A percentile compares a stretch with the other conserved stretches of the same genome.
These are phyloP conservation scores for Cettia cetti DNA, from an alignment of 2,113 vertebrate species.

Conservation along the genomic window DNA sequence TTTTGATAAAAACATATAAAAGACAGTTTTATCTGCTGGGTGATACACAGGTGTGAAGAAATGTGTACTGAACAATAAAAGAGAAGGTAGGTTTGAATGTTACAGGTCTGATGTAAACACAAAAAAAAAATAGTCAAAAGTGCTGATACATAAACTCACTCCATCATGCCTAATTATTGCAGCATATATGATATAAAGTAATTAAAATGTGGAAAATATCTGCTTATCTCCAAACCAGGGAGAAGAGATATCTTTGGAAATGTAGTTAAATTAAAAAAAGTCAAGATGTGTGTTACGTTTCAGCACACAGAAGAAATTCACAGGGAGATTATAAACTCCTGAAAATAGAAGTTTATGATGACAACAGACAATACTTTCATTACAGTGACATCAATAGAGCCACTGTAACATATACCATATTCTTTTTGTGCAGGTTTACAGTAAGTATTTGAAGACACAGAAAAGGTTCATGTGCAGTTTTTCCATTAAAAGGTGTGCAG, in stretches of 20 bases:
- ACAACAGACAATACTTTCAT: neutral
- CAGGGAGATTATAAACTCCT: neutral
- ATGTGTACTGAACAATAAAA: slow-evolving; percentile 25
- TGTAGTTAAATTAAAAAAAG: neutral
- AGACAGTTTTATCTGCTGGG: slow-evolving; percentile 54
- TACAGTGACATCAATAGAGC: neutral
- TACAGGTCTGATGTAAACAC: slow-evolving; percentile 43
- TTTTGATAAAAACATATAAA: slow-evolving; percentile 50
- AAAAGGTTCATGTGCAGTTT: slow-evolving; percentile 15
- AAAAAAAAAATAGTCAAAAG: slow-evolving; percentile 55
- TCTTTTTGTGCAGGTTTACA: neutral
- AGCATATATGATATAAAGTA: slow-evolving; percentile 49
- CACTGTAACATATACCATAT: neutral
- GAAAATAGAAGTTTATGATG: slow-evolving; percentile 6
- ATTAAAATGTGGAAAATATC: neutral
- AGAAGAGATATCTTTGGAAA: slow-evolving; percentile 69
- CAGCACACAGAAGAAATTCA: slow-evolving; percentile 5
- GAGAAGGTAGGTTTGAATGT: neutral
- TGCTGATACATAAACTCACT: slow-evolving; percentile 33
- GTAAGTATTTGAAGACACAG: slow-evolving; percentile 38
- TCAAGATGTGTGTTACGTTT: neutral
- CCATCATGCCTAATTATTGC: slow-evolving; percentile 56
- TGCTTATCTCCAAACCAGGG: slow-evolving; percentile 40
- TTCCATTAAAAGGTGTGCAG: slow-evolving; percentile 6
- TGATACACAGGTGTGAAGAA: slow-evolving; percentile 57